Conservation (phyloP, 2,888 invertebrate species). For the Brenthis ino region DNA sequence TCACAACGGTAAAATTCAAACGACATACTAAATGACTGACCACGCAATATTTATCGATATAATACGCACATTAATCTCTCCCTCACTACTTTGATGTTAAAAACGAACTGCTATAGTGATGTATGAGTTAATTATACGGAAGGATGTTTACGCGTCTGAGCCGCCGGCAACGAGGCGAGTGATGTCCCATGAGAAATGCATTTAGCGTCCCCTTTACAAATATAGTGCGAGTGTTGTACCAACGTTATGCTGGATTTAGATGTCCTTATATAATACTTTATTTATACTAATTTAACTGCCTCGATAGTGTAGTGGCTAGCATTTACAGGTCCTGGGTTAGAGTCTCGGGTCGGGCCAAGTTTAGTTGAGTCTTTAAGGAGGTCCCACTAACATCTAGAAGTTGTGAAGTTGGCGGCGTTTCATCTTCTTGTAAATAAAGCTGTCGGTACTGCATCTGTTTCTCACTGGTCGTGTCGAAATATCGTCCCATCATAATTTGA, state of each 20-base stretch:
- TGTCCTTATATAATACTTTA: background rate
- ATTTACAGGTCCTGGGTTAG: no score
- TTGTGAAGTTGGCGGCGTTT: no score
- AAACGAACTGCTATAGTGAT: conserved; percentile 42
- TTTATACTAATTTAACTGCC: no score
- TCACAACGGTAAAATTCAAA: background rate
- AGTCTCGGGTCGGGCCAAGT: no score
- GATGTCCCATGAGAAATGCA: conserved; percentile 37
- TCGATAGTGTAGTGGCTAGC: no score
- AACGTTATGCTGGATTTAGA: background rate
- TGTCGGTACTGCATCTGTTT: no score
- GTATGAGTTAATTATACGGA: conserved; percentile 46
- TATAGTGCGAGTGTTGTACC: background rate
- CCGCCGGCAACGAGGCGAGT: conserved; percentile 39
- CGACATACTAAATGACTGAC: conserved; percentile 2
- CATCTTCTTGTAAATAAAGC: no score
- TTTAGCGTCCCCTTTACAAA: conserved; percentile 15
- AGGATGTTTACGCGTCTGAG: conserved; percentile 45
- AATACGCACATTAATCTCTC: conserved; percentile 23
- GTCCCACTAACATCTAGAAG: no score
- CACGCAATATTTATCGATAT: conserved; percentile 30
- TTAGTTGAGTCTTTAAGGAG: no score
- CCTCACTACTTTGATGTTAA: conserved; percentile 42
- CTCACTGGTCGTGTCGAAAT: no score
- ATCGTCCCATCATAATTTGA: no score